These are phyloP conservation scores for Pavo muticus DNA, from an alignment of 2,113 vertebrate species.

Conservation along the genomic window DNA sequence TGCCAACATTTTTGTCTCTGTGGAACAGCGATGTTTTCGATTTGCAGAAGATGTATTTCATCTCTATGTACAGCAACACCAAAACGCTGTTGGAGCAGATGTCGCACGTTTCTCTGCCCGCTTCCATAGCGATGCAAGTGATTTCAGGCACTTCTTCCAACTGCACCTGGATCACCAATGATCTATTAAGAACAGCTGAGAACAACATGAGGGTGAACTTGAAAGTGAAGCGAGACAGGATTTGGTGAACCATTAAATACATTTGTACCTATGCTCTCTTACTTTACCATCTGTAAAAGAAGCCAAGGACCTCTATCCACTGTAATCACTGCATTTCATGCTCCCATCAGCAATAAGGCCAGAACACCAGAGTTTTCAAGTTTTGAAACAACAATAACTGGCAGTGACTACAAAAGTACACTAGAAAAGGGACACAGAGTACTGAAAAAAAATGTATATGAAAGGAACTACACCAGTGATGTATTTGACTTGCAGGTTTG, in stretches of 20 bases:
- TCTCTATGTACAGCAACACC: background rate
- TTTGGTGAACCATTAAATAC: background rate
- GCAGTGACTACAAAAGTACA: background rate
- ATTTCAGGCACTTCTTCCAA: constrained; percentile 22
- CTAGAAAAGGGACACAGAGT: background rate
- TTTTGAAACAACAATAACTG: background rate
- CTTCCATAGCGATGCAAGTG: background rate
- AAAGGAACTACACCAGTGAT: background rate
- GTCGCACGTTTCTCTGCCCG: background rate
- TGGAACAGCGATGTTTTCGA: background rate
- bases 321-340: background rate
- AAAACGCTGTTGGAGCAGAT: background rate
- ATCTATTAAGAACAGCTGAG: background rate
- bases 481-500: background rate
- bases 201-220: background rate
- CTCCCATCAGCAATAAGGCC: background rate
- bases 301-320: background rate
- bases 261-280: background rate
- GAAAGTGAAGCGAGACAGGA: background rate
- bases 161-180: background rate
- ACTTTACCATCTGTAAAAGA: background rate
- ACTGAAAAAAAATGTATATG: background rate
- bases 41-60: background rate
- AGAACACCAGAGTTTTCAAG: background rate
- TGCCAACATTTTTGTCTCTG: background rate